Evolutionary conservation across 1,140 invertebrate genomes (phyloP).

Genomic region (Ostrea edulis): DNA sequence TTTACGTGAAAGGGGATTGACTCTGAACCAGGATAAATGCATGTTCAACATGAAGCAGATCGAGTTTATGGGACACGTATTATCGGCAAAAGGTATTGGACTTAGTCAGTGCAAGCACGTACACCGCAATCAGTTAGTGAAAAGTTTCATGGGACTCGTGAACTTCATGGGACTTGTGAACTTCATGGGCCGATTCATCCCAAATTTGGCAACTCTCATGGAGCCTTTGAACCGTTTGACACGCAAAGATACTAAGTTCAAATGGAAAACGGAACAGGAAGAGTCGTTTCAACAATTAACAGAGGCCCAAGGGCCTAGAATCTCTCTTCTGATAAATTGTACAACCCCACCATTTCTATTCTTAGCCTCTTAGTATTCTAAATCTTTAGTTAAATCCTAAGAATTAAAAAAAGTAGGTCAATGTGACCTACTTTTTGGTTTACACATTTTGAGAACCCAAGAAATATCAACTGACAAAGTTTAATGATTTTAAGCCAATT

Average conservation of each 20-base stretch:
- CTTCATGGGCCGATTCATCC: slow-evolving; percentile 56
- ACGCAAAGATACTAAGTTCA: slow-evolving; percentile 40
- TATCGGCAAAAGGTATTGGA: slow-evolving; percentile 51
- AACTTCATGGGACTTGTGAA: slow-evolving; percentile 61
- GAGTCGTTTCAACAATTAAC: slow-evolving; percentile 76
- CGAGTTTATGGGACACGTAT: slow-evolving; percentile 55
- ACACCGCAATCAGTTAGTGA: slow-evolving; percentile 39
- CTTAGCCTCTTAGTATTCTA: no score
- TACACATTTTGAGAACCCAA: no score
- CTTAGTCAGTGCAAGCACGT: slow-evolving; percentile 61
- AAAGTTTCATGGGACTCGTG: no score
- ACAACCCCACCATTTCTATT: no score
- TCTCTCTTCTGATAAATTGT: no score
- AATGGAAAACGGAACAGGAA: slow-evolving; percentile 43
- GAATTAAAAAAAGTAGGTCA: no score
- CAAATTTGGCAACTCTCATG: slow-evolving; percentile 54
- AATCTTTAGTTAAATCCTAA: no score
- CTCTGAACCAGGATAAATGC: slow-evolving; percentile 52
- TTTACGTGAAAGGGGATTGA: slow-evolving; percentile 51
- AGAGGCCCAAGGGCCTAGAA: no score
- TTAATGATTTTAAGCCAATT: no score
- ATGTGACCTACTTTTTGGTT: no score
- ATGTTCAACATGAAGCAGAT: slow-evolving; percentile 45
- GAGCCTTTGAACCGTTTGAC: slow-evolving; percentile 46
- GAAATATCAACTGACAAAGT: no score